Evolutionary conservation across 2,113 vertebrate genomes (phyloP), one percentile per base, ranked within the genome.

Genomic region (Arothron firmamentum): DNA sequence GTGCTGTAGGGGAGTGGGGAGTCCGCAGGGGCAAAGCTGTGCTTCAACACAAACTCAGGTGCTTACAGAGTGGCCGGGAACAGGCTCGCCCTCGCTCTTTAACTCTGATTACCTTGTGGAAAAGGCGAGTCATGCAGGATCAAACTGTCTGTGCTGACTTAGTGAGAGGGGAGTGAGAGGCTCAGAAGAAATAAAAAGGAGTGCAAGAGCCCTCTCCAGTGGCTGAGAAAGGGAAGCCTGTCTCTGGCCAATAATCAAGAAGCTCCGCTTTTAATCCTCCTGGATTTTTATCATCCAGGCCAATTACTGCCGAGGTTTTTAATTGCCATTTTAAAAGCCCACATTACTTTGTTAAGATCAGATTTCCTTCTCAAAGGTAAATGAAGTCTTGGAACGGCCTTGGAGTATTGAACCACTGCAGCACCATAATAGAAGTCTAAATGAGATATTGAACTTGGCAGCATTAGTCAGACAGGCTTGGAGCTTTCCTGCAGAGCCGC

Each of bases 121-220:
- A 83, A 79, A 81, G 62, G 58, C 63, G 52, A 72, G 77, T 70
- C 65, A 51, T 65, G 63, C 64, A 60, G 72, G 73, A 79, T 77
- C 74, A 79, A 76, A 73, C 74, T 45, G 34, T 69, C 66, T 46
- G 46, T 67, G 66, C 66, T 72, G 73, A 72, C 65, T 34, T 72
- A 54, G 19, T 59, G 59, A 46, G 65, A n/a, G 13, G 12, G 13
- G 21, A 5, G 12, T 15, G 20, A 1, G 18, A 65, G 52, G 51
- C 19, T 12, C 6, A 5, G 54, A n/a, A 63, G 69, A 78, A 71
- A 73, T 62, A 76, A 55, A 78, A 83, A 62, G 51, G 59, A 31
- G 28, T 7, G 71, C 78, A 72, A 85, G 76, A 84, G 79, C 84
- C 78, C 88, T 77, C 83, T 83, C 86, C 79, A 80, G 86, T 89